A percentile compares a stretch with the other conserved stretches of the same genome.
Conservation (phyloP, 2,113 vertebrate species). For the Thalassoma bifasciatum region DNA sequence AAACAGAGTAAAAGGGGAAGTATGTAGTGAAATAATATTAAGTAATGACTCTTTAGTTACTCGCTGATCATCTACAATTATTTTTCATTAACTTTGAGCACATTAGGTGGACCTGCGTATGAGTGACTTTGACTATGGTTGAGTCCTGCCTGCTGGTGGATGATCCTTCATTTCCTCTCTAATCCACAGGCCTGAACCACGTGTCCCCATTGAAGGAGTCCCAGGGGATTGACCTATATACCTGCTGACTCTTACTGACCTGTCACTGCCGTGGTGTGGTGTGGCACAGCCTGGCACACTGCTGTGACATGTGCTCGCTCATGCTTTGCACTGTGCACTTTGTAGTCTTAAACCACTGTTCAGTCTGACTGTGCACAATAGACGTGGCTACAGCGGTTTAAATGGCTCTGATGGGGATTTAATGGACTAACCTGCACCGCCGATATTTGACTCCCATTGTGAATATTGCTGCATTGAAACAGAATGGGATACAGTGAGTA, state of each 20-base stretch:
- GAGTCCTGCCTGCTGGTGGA: slow-evolving; percentile 71
- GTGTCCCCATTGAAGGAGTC: slow-evolving; percentile 83
- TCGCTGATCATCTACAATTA: neutral
- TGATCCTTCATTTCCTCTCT: slow-evolving; percentile 85
- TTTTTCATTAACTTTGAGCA: slow-evolving; percentile 6
- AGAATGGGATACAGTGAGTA: slow-evolving; percentile 12
- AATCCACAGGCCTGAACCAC: slow-evolving; percentile 78
- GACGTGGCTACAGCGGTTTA: slow-evolving; percentile 22
- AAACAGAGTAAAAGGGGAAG: no score
- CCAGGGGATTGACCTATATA: slow-evolving; percentile 83
- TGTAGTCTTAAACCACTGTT: slow-evolving; percentile 38
- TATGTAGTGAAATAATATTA: no score
- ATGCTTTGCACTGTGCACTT: slow-evolving; percentile 54
- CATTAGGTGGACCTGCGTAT: slow-evolving; percentile 1
- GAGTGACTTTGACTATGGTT: slow-evolving; percentile 45
- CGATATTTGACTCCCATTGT: slow-evolving; percentile 26
- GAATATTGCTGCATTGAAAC: neutral
- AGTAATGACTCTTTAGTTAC: neutral
- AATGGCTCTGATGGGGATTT: slow-evolving; percentile 18
- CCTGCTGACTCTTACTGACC: slow-evolving; percentile 80
- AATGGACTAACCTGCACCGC: slow-evolving; percentile 4
- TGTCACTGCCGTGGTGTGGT: slow-evolving; percentile 60
- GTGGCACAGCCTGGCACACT: slow-evolving; percentile 54
- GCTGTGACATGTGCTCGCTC: slow-evolving; percentile 68
- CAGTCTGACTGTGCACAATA: slow-evolving; percentile 38